Percentiles rank a stretch among this genome's conserved stretches.
phyloP scores from a whole-genome alignment of 1,140 invertebrate species.

The Drosophila arawakana region DNA sequence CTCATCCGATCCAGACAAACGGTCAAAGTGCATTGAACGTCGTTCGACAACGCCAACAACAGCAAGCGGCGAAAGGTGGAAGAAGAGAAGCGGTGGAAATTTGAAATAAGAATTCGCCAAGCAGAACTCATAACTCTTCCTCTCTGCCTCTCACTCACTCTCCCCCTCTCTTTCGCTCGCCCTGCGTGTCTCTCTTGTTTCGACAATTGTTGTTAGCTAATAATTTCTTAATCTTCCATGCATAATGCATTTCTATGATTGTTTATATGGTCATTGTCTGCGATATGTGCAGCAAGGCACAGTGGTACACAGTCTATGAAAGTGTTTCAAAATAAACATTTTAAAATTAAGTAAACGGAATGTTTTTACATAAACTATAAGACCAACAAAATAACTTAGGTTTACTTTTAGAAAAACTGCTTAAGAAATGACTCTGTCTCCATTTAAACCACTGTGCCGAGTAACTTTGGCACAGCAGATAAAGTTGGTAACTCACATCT shows the following conservation, averaged over 20 bases:
- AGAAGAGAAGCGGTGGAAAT: background rate
- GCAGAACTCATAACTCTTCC: constrained; percentile 21
- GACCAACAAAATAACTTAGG: background rate
- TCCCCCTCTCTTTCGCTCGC: background rate
- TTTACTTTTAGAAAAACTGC: background rate
- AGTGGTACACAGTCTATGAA: constrained; percentile 15
- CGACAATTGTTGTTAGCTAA: constrained; percentile 55
- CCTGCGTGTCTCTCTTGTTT: background rate
- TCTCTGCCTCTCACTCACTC: background rate
- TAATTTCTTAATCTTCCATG: constrained; percentile 80
- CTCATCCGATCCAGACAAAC: constrained; percentile 19
- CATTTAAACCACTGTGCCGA: background rate
- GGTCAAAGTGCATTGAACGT: constrained; percentile 54
- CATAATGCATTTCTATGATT: constrained; percentile 79
- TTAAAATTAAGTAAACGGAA: no score
- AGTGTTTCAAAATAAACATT: background rate
- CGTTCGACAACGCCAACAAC: background rate
- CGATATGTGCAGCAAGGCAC: constrained; percentile 11
- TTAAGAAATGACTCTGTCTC: background rate
- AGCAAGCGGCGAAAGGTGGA: no score
- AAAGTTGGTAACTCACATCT: constrained; percentile 13
- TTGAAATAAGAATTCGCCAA: constrained; percentile 19
- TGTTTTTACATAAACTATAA: background rate
- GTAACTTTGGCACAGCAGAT: constrained; percentile 21
- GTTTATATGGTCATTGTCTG: constrained; percentile 74